Conservation (phyloP, 2,113 vertebrate genomes). For the Lampris megalopsis region DNA sequence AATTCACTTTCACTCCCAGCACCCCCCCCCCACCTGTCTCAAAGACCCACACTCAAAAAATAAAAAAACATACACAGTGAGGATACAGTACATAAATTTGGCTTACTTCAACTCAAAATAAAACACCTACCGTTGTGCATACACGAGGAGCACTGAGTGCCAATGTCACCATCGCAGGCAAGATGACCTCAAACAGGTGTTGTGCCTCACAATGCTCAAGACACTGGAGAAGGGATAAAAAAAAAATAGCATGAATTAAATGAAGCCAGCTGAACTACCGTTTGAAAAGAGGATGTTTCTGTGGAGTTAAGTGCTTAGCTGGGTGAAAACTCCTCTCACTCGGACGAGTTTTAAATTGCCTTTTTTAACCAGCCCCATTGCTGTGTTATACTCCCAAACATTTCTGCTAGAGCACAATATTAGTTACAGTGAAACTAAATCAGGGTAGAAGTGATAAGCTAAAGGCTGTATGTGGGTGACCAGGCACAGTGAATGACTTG, state of each 20-base stretch:
- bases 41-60: background rate
- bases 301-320: slow-evolving; percentile 16
- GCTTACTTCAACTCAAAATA: background rate
- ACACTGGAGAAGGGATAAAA: slow-evolving; percentile 73
- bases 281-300: slow-evolving; percentile 28
- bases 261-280: background rate
- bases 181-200: slow-evolving; percentile 85
- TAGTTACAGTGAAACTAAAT: background rate
- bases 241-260: background rate
- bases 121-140: slow-evolving; percentile 89
- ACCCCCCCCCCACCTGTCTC: background rate
- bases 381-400: background rate
- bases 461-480: too few species aligned
- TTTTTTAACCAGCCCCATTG: too few species aligned
- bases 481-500: too few species aligned
- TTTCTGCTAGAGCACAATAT: background rate
- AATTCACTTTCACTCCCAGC: too few species aligned
- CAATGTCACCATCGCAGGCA: slow-evolving; percentile 91
- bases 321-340: background rate
- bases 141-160: slow-evolving; percentile 89
- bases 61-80: background rate
- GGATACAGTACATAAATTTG: background rate
- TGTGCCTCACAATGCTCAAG: slow-evolving; percentile 88
- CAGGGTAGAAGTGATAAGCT: too few species aligned
- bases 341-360: background rate